Evolutionary conservation across 2,888 invertebrate genomes (phyloP).

Genomic region (Dryobota labecula): DNA sequence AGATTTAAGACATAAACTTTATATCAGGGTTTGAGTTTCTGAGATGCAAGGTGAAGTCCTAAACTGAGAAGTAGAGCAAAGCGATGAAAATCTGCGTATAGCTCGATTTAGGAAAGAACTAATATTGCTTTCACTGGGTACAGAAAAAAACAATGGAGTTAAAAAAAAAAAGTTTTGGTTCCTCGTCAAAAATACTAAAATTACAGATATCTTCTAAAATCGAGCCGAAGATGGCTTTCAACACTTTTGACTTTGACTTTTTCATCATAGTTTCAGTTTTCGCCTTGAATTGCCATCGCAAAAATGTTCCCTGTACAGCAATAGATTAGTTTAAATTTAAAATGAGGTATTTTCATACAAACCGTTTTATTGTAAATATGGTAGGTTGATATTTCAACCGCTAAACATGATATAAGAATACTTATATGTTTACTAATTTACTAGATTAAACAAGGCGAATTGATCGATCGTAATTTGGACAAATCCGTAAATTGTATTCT

Average conservation of each 20-base stretch:
- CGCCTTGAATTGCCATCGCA: neutral
- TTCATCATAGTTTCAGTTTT: neutral
- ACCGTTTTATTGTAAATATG: constrained; percentile 27
- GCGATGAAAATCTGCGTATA: neutral
- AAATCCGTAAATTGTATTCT: constrained; percentile 21
- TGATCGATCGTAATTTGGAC: constrained; percentile 11
- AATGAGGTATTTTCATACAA: constrained; percentile 51
- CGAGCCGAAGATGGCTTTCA: neutral
- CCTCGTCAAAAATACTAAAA: neutral
- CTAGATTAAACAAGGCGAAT: constrained; percentile 2
- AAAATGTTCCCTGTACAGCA: constrained; percentile 9
- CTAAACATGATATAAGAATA: constrained; percentile 5
- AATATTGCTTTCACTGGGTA: neutral
- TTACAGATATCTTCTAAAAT: neutral
- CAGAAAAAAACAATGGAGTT: too few relatives aligned
- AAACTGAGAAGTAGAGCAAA: neutral
- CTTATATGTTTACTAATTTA: constrained; percentile 1
- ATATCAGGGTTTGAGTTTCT: constrained; percentile 7
- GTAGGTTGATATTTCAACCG: constrained; percentile 24
- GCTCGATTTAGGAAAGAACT: neutral
- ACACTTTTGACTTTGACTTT: neutral
- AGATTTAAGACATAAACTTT: constrained; percentile 5
- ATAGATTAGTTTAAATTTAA: constrained; percentile 34
- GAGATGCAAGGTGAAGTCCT: constrained; percentile 7
- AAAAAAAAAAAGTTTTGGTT: too few relatives aligned